Percentiles rank a stretch among this genome's conserved stretches.
Conservation (phyloP, 23 tunicate genomes). For the Ascidia mentula region DNA sequence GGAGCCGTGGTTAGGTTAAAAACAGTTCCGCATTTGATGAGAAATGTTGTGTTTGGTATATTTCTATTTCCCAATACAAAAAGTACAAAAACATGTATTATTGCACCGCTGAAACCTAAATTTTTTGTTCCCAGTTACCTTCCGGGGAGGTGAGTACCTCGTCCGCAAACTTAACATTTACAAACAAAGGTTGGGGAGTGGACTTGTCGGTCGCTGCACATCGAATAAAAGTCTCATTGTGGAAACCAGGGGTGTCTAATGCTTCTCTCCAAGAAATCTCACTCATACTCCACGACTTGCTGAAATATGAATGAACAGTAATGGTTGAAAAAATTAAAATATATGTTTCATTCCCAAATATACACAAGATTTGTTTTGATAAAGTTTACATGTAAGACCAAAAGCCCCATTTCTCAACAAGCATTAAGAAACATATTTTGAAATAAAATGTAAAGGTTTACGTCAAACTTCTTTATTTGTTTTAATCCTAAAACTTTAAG, state of each 20-base stretch:
- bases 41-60: background rate
- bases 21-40: background rate
- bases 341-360: no score
- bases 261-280: slow-evolving; percentile 39
- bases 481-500: no score
- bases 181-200: slow-evolving; percentile 13
- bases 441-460: background rate
- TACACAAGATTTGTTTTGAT: no score
- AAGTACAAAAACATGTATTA: background rate
- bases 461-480: no score
- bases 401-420: no score
- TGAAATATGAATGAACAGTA: background rate
- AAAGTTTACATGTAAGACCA: no score
- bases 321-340: background rate
- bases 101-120: no score
- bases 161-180: slow-evolving; percentile 34
- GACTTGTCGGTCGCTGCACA: slow-evolving; percentile 10
- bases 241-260: slow-evolving; percentile 16
- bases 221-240: slow-evolving; percentile 12
- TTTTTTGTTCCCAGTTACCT: slow-evolving; percentile 4
- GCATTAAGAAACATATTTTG: no score
- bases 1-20: no score
- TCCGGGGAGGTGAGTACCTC: slow-evolving; percentile 4
- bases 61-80: background rate
- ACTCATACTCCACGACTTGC: background rate